These are phyloP conservation scores for Emmelina monodactyla DNA, from an alignment of 2,888 invertebrate species.

Conservation along the genomic window DNA sequence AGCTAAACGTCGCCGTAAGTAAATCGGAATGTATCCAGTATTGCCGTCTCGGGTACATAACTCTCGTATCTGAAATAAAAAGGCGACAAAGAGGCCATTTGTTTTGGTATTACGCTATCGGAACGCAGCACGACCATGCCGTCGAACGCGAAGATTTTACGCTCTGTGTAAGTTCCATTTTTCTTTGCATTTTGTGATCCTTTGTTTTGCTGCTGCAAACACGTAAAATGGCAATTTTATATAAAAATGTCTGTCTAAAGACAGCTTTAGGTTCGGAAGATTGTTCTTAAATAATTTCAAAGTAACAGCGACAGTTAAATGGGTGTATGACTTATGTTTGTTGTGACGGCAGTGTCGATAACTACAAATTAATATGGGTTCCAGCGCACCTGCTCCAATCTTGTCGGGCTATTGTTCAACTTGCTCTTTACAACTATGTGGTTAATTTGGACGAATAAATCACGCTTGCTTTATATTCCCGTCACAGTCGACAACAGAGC, in stretches of 20 bases:
- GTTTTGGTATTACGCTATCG: constrained; percentile 57
- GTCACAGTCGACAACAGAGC: constrained; percentile 50
- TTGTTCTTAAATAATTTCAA: too few relatives aligned
- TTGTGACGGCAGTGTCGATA: constrained; percentile 16
- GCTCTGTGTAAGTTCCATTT: constrained; percentile 15
- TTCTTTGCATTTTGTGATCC: constrained; percentile 21
- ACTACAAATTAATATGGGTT: constrained; percentile 11
- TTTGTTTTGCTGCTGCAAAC: too few relatives aligned
- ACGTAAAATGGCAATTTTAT: too few relatives aligned
- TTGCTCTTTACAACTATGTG: constrained; percentile 29
- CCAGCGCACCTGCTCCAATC: constrained; percentile 14
- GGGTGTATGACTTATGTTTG: background rate
- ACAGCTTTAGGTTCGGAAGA: background rate
- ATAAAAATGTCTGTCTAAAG: too few relatives aligned
- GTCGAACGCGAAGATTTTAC: constrained; percentile 15
- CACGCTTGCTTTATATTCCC: constrained; percentile 55
- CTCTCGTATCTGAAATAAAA: constrained; percentile 45
- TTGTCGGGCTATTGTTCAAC: constrained; percentile 18
- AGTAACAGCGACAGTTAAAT: background rate
- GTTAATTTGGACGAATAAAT: constrained; percentile 51
- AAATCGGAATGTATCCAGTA: background rate
- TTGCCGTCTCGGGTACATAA: constrained; percentile 33
- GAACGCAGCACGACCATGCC: constrained; percentile 27
- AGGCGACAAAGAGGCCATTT: constrained; percentile 47
- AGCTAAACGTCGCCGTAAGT: background rate